phyloP scores from a whole-genome alignment of 2,797 vertebrate species.

The Phoxinus dragarum region DNA sequence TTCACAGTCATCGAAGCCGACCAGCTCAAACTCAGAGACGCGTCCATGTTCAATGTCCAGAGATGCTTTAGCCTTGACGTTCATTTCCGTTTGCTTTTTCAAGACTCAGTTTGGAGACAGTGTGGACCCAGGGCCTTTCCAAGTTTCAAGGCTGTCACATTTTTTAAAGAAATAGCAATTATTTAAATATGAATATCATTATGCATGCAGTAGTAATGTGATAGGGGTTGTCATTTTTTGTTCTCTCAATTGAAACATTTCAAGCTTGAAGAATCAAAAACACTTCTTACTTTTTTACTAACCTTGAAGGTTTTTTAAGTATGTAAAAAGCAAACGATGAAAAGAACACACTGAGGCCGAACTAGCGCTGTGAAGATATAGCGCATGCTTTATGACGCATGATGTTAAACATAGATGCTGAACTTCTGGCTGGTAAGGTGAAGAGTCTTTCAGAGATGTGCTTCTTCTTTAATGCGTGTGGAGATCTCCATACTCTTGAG shows the following conservation, averaged over 20 bases:
- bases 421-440: conserved; percentile 41
- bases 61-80: background rate
- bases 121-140: conserved; percentile 57
- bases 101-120: conserved; percentile 66
- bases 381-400: conserved; percentile 52
- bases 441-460: conserved; percentile 18
- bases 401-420: conserved; percentile 54
- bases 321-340: conserved; percentile 61
- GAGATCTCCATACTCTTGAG: background rate
- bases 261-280: background rate
- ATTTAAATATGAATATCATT: background rate
- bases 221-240: background rate
- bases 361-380: conserved; percentile 38
- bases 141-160: conserved; percentile 45
- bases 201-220: background rate
- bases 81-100: conserved; percentile 48
- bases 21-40: background rate
- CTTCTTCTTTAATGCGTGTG: background rate
- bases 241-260: background rate
- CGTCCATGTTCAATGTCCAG: background rate
- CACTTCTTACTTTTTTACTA: conserved; percentile 9
- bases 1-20: background rate
- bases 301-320: conserved; percentile 28
- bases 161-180: background rate
- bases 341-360: conserved; percentile 59